Percentiles rank a stretch among this genome's conserved stretches.
These are phyloP conservation scores for Bathynomus jamesi DNA, from an alignment of 1,140 invertebrate genomes.

Conservation along the genomic window DNA sequence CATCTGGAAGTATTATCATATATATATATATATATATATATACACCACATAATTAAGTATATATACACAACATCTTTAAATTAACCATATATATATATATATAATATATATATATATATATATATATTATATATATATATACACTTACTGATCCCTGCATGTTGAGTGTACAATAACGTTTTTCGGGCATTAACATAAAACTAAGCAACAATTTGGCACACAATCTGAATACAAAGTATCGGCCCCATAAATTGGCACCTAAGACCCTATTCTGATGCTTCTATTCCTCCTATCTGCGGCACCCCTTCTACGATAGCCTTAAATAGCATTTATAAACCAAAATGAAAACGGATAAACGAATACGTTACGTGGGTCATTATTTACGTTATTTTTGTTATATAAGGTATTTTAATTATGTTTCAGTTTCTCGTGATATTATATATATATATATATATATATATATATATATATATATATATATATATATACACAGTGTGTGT, in stretches of 20 bases:
- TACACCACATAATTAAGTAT: not conserved
- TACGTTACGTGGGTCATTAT: no score
- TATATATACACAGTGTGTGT: not conserved
- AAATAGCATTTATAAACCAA: not conserved
- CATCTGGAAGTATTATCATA: no score
- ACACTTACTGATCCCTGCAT: not conserved
- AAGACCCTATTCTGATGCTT: not conserved
- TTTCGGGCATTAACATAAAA: not conserved
- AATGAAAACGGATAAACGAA: no score
- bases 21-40: not conserved
- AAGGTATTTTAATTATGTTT: no score
- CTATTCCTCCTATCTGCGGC: not conserved
- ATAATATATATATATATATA: not conserved
- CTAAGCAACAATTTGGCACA: not conserved
- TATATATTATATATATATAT: not conserved
- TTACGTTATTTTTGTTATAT: no score
- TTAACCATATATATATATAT: not conserved
- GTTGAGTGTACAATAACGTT: not conserved
- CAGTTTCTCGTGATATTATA: no score
- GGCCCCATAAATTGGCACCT: not conserved
- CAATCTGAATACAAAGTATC: not conserved
- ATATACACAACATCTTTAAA: not conserved
- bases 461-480: not conserved
- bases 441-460: not conserved
- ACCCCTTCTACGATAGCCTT: not conserved